Evolutionary conservation across 2,888 invertebrate genomes (phyloP).

Genomic region (Hofmannophila pseudospretella): DNA sequence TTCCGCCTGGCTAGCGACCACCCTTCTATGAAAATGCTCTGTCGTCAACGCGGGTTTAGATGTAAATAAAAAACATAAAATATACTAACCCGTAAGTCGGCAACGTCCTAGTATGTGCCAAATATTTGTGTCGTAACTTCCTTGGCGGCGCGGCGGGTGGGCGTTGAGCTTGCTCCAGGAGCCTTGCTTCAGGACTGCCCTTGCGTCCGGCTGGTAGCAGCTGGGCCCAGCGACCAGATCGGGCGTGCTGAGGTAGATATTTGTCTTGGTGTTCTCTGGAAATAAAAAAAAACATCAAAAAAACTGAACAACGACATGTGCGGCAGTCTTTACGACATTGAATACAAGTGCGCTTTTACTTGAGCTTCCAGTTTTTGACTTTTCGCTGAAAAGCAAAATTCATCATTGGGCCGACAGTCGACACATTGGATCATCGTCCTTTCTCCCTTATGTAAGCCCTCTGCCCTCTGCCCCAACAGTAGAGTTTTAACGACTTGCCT

Average conservation of each 20-base stretch:
- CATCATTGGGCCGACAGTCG: too few species aligned
- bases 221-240: constrained; percentile 83
- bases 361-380: constrained; percentile 71
- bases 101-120: constrained; percentile 93
- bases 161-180: constrained; percentile 91
- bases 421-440: too few species aligned
- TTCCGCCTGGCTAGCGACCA: too few species aligned
- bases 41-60: too few species aligned
- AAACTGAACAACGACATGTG: too few species aligned
- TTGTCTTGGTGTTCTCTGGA: constrained; percentile 84
- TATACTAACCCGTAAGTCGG: constrained; percentile 88
- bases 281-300: too few species aligned
- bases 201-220: constrained; percentile 85
- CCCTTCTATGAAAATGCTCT: too few species aligned
- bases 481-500: too few species aligned
- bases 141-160: constrained; percentile 90
- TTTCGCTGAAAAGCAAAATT: constrained; percentile 46
- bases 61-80: not conserved
- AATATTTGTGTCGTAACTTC: constrained; percentile 91
- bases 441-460: too few species aligned
- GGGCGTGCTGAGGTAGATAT: constrained; percentile 88
- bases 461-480: too few species aligned
- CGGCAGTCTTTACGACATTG: constrained; percentile 79
- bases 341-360: constrained; percentile 75
- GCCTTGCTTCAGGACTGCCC: constrained; percentile 89